Base-by-base conservation (phyloP, 2,888 invertebrate species). In the Blastobasis adustella region DNA sequence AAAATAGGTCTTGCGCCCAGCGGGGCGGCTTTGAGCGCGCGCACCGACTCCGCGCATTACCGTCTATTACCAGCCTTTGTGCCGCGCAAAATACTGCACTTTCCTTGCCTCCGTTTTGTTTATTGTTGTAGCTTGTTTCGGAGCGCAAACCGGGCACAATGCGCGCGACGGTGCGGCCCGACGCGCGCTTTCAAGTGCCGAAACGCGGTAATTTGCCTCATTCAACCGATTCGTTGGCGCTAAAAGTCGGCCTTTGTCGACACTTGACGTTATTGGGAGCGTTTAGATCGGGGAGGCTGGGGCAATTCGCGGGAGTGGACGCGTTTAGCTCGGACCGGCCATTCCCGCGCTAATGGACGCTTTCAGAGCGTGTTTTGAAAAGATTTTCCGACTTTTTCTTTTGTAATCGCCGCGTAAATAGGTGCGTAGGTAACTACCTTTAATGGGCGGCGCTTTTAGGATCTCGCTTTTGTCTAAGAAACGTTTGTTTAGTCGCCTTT, bases 81-180 rank as follows among this genome's bases (percentile, higher is more conserved):
- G 73, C 72, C 76, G 76, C 80, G 73, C 80, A 82, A 83, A 84
- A 86, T 82, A 79, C 79, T 82, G 84, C 82, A 82, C 84, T 84
- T 83, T 86, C 79, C 81, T 82, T 85, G 85, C 82, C 78, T 83
- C 75, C 86, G 85, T 87, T 87, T 74, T 86, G 85, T 87, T 87
- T 87, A 87, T 85, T 87, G 87, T 86, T 76, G 79, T 75, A 83
- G 80, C 81, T 86, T 86, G 85, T 87, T 87, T 85, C 86, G 79
- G 71, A 69, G 72, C 76, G 86, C 87, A 86, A 86, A 85, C 88
- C 81, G 64, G 55, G 73, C 69, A 85, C 83, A 85, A 84, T 77
- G 77, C 64, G 76, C 69, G 71, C 68, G 71, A 55, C 76, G 76
- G 78, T 80, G 79, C 87, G 85, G 73, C 73, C 71, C 79, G 79